These are phyloP conservation scores for Notodonta dromedarius DNA, from an alignment of 2,888 invertebrate species.

Conservation along the genomic window DNA sequence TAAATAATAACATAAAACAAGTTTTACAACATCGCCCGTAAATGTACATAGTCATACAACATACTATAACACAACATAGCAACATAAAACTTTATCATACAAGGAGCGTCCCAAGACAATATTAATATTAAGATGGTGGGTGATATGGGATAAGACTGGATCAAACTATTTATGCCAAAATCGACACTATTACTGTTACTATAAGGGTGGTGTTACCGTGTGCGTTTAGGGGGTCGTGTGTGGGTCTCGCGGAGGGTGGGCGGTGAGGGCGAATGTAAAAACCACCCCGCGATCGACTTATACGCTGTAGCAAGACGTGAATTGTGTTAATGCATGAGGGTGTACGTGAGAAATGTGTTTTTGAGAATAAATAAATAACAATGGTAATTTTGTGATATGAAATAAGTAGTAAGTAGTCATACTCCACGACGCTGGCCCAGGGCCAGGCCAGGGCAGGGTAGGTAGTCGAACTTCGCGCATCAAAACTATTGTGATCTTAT, in stretches of 20 bases:
- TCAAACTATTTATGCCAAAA: constrained; percentile 33
- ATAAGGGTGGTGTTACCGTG: constrained; percentile 30
- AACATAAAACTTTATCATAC: constrained; percentile 61
- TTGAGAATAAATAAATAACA: not conserved
- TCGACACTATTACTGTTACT: not conserved
- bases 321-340: constrained; percentile 34
- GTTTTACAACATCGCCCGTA: constrained; percentile 31
- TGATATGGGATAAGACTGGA: not conserved
- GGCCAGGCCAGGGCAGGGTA: too few relatives aligned
- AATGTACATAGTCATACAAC: constrained; percentile 24
- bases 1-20: constrained; percentile 5
- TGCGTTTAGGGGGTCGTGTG: constrained; percentile 38
- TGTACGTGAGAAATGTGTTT: constrained; percentile 31
- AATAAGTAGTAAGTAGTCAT: too few relatives aligned
- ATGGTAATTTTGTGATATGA: too few relatives aligned
- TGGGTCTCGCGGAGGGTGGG: constrained; percentile 52
- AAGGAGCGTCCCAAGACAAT: constrained; percentile 62
- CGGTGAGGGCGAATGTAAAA: constrained; percentile 81
- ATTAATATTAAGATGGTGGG: constrained; percentile 63
- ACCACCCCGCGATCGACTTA: constrained; percentile 84
- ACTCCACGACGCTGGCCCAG: too few relatives aligned
- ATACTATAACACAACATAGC: constrained; percentile 41
- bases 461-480: too few relatives aligned
- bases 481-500: too few relatives aligned
- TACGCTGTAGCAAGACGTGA: constrained; percentile 81